Conservation (phyloP, 1,140 invertebrate genomes). For the Eulimnadia texana region DNA sequence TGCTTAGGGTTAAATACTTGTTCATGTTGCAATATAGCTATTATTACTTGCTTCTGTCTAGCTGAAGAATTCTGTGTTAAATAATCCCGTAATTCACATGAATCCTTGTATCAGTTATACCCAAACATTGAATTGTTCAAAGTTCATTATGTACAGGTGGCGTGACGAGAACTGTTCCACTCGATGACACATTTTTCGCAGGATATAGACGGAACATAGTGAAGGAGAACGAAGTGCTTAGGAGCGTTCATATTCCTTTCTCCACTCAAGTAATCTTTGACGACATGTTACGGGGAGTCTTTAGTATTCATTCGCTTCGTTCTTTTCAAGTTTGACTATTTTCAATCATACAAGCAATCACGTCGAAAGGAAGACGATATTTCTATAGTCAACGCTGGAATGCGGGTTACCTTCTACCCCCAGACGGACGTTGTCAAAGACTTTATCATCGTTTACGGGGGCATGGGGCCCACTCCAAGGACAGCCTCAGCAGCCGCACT, state of each 20-base stretch:
- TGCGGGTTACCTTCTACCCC: conserved; percentile 34
- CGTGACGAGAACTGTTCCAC: conserved; percentile 38
- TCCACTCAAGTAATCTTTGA: conserved; percentile 29
- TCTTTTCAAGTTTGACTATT: conserved; percentile 46
- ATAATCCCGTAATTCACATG: too few relatives aligned
- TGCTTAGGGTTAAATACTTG: too few relatives aligned
- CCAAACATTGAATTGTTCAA: too few relatives aligned
- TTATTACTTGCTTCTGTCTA: too few relatives aligned
- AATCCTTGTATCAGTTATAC: too few relatives aligned
- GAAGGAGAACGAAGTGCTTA: conserved; percentile 57
- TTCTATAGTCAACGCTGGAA: conserved; percentile 77
- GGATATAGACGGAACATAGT: conserved; percentile 71
- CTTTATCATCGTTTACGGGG: conserved; percentile 57
- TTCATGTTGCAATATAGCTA: too few relatives aligned
- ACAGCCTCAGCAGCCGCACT: conserved; percentile 50
- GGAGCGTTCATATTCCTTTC: conserved; percentile 54
- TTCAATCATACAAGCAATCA: conserved; percentile 83
- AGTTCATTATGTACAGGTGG: neutral
- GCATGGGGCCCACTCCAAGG: conserved; percentile 78
- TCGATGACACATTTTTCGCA: conserved; percentile 75
- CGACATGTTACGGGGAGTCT: too few relatives aligned
- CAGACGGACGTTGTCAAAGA: conserved; percentile 40
- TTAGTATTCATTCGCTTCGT: too few relatives aligned
- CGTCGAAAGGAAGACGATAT: conserved; percentile 86
- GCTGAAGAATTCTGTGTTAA: too few relatives aligned